Conservation (phyloP, 2,888 invertebrate genomes). For the Papilio gigon region DNA sequence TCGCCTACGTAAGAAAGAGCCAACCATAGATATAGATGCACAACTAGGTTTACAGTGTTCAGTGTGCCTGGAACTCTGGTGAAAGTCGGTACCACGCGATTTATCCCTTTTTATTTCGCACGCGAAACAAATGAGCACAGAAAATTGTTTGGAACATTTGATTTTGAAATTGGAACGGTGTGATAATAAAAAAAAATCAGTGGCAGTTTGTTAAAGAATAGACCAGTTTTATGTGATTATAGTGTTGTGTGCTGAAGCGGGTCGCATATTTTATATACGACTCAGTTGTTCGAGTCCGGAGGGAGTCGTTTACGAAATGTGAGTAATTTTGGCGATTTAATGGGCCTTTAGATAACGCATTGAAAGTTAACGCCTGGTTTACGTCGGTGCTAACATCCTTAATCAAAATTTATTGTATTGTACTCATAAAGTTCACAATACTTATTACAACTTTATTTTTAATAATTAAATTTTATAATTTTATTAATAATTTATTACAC, state of each 20-base stretch:
- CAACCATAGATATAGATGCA: constrained; percentile 56
- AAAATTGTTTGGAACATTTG: constrained; percentile 47
- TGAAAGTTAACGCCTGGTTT: constrained; percentile 35
- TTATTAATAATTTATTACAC: not conserved
- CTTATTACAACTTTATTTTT: not conserved
- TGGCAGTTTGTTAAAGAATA: constrained; percentile 35
- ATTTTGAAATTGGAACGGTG: constrained; percentile 45
- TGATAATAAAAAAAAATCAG: constrained; percentile 24
- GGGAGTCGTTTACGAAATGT: constrained; percentile 53
- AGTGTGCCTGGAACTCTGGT: constrained; percentile 70
- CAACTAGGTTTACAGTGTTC: constrained; percentile 71
- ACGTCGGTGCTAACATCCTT: constrained; percentile 13
- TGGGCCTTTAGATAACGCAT: constrained; percentile 45
- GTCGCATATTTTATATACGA: constrained; percentile 44
- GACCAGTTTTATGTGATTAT: constrained; percentile 38
- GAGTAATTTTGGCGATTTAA: constrained; percentile 51
- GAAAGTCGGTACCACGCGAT: constrained; percentile 61
- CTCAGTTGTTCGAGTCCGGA: constrained; percentile 41
- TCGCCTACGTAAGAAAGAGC: constrained; percentile 57
- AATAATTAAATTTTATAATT: not conserved
- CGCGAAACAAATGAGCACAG: constrained; percentile 53
- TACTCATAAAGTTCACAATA: not conserved
- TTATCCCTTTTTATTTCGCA: constrained; percentile 50
- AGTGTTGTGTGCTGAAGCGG: constrained; percentile 45
- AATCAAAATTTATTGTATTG: constrained; percentile 1